Conservation (phyloP, 1,140 invertebrate species). For the Hesperophylax magnus region DNA sequence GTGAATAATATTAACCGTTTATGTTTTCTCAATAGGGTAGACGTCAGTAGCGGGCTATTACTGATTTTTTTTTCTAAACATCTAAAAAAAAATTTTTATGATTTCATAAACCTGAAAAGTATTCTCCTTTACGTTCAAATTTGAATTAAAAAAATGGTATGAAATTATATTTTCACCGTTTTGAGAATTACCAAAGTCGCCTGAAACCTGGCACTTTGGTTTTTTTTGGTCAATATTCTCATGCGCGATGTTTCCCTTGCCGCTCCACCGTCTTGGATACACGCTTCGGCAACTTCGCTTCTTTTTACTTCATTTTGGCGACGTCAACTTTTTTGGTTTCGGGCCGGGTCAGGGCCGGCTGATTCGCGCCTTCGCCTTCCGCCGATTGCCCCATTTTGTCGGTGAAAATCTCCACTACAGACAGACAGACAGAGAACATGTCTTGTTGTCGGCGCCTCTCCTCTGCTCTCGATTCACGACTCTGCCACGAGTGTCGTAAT, state of each 20-base stretch:
- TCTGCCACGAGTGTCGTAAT: slow-evolving; percentile 45
- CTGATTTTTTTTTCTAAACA: no score
- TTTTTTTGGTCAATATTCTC: no score
- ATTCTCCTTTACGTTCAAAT: no score
- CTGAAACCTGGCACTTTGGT: no score
- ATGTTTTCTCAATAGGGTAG: no score
- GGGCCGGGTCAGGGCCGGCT: slow-evolving; percentile 26
- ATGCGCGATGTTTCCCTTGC: background rate
- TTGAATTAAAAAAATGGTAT: no score
- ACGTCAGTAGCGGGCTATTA: no score
- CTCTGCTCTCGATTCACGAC: slow-evolving; percentile 8
- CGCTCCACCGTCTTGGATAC: background rate
- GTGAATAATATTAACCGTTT: no score
- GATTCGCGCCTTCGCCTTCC: background rate
- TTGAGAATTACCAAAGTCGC: no score
- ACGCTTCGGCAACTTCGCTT: slow-evolving; percentile 2
- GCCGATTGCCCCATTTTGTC: background rate
- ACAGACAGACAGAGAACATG: slow-evolving; percentile 22
- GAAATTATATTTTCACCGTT: no score
- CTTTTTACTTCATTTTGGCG: slow-evolving; percentile 2
- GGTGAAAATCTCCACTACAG: slow-evolving; percentile 2
- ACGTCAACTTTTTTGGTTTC: background rate
- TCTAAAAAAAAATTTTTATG: no score
- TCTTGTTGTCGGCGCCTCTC: slow-evolving; percentile 1
- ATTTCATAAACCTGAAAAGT: no score